A percentile compares a stretch with the other conserved stretches of the same genome.
Conservation (phyloP, 2,113 vertebrate species). For the Poeciliopsis retropinna region DNA sequence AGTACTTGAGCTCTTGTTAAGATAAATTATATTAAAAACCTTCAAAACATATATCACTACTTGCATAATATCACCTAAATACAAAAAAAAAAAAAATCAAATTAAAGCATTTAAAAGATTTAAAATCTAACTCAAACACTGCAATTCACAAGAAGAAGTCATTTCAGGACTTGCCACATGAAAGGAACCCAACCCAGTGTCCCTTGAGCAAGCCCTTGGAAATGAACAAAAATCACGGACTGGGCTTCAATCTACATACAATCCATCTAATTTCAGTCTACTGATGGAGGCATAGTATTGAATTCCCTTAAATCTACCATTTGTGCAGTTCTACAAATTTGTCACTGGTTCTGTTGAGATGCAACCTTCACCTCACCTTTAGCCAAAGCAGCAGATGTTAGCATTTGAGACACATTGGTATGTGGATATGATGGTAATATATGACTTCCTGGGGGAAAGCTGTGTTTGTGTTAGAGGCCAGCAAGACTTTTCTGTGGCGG, state of each 20-base stretch:
- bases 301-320: neutral
- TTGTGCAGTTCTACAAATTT: conserved; percentile 7
- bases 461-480: conserved; percentile 14
- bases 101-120: too few species aligned
- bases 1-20: neutral
- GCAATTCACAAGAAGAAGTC: too few species aligned
- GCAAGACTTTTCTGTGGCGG: conserved; percentile 4
- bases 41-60: too few species aligned
- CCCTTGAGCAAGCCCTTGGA: neutral
- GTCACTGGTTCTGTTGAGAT: conserved; percentile 3
- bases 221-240: neutral
- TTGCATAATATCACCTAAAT: too few species aligned
- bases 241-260: neutral
- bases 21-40: too few species aligned
- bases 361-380: neutral
- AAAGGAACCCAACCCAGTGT: neutral
- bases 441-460: conserved; percentile 16
- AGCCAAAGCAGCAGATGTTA: too few species aligned
- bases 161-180: too few species aligned
- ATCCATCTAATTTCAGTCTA: neutral
- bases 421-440: conserved; percentile 11
- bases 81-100: too few species aligned
- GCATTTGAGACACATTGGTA: neutral
- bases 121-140: too few species aligned
- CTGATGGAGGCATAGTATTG: neutral